Evolutionary conservation across 2,113 vertebrate genomes (phyloP), one percentile per base, ranked within the genome.

Genomic region (Girardinichthys multiradiatus): DNA sequence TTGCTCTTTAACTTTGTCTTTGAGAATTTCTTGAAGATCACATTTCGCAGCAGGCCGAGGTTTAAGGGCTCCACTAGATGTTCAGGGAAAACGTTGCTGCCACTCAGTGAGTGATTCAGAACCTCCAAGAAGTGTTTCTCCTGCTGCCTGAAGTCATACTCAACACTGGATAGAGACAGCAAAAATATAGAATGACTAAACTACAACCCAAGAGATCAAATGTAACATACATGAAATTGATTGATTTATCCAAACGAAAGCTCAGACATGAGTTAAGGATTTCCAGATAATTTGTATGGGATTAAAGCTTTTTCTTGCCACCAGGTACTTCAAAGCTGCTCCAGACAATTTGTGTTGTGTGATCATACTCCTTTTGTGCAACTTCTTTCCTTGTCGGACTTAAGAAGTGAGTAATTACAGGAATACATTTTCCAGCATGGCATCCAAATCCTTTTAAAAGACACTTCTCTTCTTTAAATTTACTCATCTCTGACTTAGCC

Each of bases 121-220:
- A 98, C 93, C 75, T 96, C 95, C 62, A 94, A 85, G 91, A 98
- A 96, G 68, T 94, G 91, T 75, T 94, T 95, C 89, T 98, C 97
- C 87, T 98, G 97, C 89, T 97, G 95, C 80, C 97, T 94, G 91
- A 98, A 98, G 90, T 98, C 97, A n/a, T 97, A 95, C 92, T 98
- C 97, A 90, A 98, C 97, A 69, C 97, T 98, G 89, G 29, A 90
- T 84, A 81, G 79, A 91, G 42, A 85, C 48, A 79, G 42, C 11
- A 81, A 51, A 2, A 24, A 27, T 14, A 39, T 4, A 15, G 58
- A 24, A 48, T 87, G 33, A 88, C 48, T 57, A 39, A 79, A 77
- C 17, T 0, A 4, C 37, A 33, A 33, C 31, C 31, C 31, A 39
- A 39, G 37, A 39, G 37, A 39, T 39, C 37, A 39, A 39, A 69